Conservation (phyloP, 2,888 invertebrate species). For the Orthosia gothica region DNA sequence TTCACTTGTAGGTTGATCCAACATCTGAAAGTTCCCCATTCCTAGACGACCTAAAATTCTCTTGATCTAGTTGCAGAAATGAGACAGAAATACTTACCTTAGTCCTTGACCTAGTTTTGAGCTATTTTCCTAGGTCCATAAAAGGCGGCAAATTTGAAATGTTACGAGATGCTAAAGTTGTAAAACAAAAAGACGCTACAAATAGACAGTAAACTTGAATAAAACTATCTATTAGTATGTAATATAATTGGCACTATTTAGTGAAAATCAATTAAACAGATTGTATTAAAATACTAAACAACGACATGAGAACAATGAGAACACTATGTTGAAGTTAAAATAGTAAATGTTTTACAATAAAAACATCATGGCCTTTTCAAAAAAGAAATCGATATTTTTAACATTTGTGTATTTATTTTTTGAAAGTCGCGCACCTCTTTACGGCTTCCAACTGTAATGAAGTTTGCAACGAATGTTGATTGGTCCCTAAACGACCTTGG, state of each 20-base stretch:
- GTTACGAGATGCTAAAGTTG: neutral
- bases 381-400: neutral
- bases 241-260: neutral
- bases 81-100: slow-evolving; percentile 72
- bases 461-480: slow-evolving; percentile 76
- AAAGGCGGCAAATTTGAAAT: slow-evolving; percentile 72
- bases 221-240: neutral
- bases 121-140: slow-evolving; percentile 54
- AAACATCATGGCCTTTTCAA: neutral
- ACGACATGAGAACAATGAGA: neutral
- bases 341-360: neutral
- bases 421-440: slow-evolving; percentile 69
- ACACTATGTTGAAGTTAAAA: neutral
- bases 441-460: slow-evolving; percentile 67
- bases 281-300: neutral
- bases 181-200: neutral
- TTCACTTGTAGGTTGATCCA: slow-evolving; percentile 14
- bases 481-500: slow-evolving; percentile 84
- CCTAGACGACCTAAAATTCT: slow-evolving; percentile 73
- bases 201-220: neutral
- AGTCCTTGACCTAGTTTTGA: slow-evolving; percentile 80
- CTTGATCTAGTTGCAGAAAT: slow-evolving; percentile 71
- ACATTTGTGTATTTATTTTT: slow-evolving; percentile 40
- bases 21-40: slow-evolving; percentile 65
- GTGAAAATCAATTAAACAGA: neutral